Evolutionary conservation across 2,888 invertebrate genomes (phyloP).

Genomic region (Drosophila anceps): DNA sequence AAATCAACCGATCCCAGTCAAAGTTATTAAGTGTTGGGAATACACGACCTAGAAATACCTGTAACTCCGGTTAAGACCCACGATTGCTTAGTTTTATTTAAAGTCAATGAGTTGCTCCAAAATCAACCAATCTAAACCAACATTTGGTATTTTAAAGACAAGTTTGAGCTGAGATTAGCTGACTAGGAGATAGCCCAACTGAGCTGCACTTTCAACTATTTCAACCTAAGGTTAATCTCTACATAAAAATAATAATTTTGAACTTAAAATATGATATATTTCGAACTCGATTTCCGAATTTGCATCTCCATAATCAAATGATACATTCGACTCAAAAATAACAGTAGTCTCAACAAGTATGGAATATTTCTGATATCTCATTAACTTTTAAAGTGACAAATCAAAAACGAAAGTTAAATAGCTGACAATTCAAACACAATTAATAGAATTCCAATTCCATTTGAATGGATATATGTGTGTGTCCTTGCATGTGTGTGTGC

Average conservation of each 20-base stretch:
- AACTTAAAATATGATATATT: no score
- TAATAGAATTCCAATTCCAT: not conserved
- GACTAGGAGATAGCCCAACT: not conserved
- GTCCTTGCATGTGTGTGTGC: not conserved
- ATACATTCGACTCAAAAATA: no score
- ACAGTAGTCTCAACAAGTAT: not conserved
- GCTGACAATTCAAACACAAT: constrained; percentile 1
- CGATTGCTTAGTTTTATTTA: not conserved
- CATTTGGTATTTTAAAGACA: not conserved
- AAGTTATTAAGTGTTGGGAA: no score
- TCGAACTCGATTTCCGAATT: no score
- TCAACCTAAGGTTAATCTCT: no score
- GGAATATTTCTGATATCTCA: not conserved
- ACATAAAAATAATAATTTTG: no score
- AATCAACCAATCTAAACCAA: not conserved
- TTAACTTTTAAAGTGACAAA: not conserved
- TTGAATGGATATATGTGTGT: not conserved
- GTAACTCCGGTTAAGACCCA: not conserved
- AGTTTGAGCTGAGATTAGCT: not conserved
- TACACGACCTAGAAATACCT: not conserved
- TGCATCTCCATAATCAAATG: no score
- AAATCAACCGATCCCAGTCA: not conserved
- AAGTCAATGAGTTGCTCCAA: not conserved
- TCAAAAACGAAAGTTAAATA: not conserved
- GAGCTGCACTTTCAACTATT: no score